Percentiles rank a stretch among this genome's conserved stretches.
These are phyloP conservation scores for Scopus umbretta DNA, from an alignment of 2,113 vertebrate species.

Conservation along the genomic window DNA sequence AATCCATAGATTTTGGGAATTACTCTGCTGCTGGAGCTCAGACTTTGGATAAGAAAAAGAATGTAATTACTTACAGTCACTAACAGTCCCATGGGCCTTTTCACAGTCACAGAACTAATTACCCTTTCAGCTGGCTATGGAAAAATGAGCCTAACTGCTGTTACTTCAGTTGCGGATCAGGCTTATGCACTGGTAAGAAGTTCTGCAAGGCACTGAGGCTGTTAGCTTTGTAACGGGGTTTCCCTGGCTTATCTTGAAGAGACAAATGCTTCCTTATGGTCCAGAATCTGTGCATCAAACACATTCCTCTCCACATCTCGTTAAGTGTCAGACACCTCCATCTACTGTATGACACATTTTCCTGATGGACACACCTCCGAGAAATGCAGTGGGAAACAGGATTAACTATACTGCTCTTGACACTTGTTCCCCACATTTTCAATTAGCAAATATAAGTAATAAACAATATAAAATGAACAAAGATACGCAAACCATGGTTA, in stretches of 20 bases:
- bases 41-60: conserved; percentile 40
- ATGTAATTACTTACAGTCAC: conserved; percentile 50
- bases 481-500: background rate
- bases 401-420: background rate
- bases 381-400: background rate
- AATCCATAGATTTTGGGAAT: background rate
- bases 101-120: conserved; percentile 54
- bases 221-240: background rate
- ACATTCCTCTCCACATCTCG: background rate
- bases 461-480: background rate
- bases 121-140: conserved; percentile 37
- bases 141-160: background rate
- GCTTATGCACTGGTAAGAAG: background rate
- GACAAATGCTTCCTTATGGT: background rate
- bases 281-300: background rate
- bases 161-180: background rate
- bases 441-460: background rate
- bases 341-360: background rate
- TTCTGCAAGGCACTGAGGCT: background rate
- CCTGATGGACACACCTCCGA: background rate
- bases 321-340: background rate
- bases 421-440: background rate
- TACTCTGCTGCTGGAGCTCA: conserved; percentile 12
- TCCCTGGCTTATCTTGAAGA: background rate
- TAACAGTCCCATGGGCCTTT: conserved; percentile 1